A percentile compares a stretch with the other conserved stretches of the same genome.
phyloP scores from a whole-genome alignment of 1,140 invertebrate genomes.

The Battus philenor region DNA sequence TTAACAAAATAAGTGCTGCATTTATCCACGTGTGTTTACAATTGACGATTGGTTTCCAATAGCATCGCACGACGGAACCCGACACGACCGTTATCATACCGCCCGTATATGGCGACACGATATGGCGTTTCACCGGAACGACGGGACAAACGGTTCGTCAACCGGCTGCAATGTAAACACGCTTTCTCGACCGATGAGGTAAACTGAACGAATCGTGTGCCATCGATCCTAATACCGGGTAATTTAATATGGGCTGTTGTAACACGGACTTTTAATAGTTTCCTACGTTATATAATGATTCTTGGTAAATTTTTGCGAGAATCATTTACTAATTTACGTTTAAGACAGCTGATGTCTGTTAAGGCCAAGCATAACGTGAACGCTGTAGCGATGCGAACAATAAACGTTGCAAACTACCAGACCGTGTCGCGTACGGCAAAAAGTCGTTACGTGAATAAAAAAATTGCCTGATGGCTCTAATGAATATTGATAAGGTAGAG shows the following conservation, averaged over 20 bases:
- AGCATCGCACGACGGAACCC: slow-evolving; percentile 3
- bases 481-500: no score
- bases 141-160: slow-evolving; percentile 33
- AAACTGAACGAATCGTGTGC: no score
- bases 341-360: background rate
- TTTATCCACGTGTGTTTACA: slow-evolving; percentile 1
- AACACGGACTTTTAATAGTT: no score
- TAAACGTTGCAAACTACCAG: slow-evolving; percentile 1
- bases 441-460: slow-evolving; percentile 2
- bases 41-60: background rate
- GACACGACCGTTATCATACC: slow-evolving; percentile 23
- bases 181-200: slow-evolving; percentile 21
- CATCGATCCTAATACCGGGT: no score
- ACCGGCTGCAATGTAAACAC: slow-evolving; percentile 26
- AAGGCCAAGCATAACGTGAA: background rate
- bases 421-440: slow-evolving; percentile 2
- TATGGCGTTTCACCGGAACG: slow-evolving; percentile 32
- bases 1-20: background rate
- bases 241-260: no score
- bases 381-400: background rate
- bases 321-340: background rate
- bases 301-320: no score
- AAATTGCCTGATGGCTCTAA: slow-evolving; percentile 1
- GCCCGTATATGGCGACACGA: slow-evolving; percentile 32
- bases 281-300: no score